These are phyloP conservation scores for Neotragus moschatus DNA, from an alignment of 2,113 vertebrate species.

Conservation along the genomic window DNA sequence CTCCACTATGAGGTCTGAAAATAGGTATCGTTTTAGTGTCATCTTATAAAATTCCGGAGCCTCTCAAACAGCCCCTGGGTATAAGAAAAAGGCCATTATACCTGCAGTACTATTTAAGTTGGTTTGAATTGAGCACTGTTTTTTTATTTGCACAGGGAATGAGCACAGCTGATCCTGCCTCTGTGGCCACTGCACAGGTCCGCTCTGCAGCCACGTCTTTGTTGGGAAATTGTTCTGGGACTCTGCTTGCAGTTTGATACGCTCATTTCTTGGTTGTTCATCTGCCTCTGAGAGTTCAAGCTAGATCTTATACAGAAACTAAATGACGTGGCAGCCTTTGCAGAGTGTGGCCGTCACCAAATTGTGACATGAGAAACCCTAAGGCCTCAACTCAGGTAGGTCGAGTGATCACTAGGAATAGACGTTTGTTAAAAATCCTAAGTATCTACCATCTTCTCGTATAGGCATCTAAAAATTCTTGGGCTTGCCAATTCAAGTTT, in stretches of 20 bases:
- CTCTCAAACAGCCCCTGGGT: background rate
- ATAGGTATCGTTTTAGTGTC: background rate
- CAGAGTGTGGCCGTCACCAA: no score
- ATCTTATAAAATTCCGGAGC: background rate
- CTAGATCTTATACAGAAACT: background rate
- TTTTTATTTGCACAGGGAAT: no score
- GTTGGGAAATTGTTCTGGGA: background rate
- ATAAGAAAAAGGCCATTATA: background rate
- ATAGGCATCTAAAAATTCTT: background rate
- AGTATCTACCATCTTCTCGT: background rate
- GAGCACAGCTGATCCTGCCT: background rate
- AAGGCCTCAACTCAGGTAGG: background rate
- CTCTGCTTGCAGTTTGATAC: background rate
- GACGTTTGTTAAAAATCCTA: background rate
- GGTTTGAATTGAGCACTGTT: background rate
- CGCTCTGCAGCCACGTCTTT: background rate
- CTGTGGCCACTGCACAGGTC: background rate
- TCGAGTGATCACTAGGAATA: background rate
- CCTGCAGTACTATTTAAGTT: background rate
- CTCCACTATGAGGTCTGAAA: background rate
- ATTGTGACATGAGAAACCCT: background rate
- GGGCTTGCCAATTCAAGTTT: background rate
- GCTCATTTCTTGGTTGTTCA: background rate
- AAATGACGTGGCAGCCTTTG: background rate
- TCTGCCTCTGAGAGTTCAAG: background rate